Percentiles rank a stretch among this genome's conserved stretches.
These are phyloP conservation scores for Oscheius sp. DNA, from an alignment of 2,888 invertebrate species.

Conservation along the genomic window DNA sequence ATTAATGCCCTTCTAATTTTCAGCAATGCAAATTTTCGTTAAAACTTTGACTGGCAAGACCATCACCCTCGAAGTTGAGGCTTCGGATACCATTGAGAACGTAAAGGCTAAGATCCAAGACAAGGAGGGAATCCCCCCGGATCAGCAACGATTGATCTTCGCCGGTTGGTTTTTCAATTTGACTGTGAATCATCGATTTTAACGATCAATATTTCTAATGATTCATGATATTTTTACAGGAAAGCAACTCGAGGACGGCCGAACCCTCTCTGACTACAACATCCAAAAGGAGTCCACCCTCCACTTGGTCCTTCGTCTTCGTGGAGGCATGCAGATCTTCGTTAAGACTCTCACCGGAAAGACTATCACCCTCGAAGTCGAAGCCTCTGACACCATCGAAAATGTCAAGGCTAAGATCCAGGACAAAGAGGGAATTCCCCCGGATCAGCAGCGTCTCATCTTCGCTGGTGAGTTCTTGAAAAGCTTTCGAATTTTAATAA, in stretches of 20 bases:
- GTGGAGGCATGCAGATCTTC: constrained; percentile 86
- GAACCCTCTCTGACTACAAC: constrained; percentile 62
- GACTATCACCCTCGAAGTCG: constrained; percentile 76
- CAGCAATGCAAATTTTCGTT: constrained; percentile 92
- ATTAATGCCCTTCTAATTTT: too few relatives aligned
- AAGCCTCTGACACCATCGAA: constrained; percentile 4
- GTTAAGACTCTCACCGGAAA: constrained; percentile 87
- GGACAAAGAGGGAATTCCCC: background rate
- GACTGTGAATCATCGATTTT: too few relatives aligned
- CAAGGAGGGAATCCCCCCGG: constrained; percentile 56
- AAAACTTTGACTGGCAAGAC: constrained; percentile 87
- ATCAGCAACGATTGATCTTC: constrained; percentile 24
- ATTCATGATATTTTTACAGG: background rate
- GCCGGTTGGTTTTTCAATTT: background rate
- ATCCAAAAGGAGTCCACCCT: constrained; percentile 35
- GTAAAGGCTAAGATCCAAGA: constrained; percentile 56
- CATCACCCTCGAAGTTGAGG: constrained; percentile 73
- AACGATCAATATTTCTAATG: background rate
- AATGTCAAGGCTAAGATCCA: background rate
- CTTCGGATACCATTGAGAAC: constrained; percentile 54
- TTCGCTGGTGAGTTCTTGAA: too few relatives aligned
- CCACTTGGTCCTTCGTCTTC: constrained; percentile 55
- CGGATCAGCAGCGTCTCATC: background rate
- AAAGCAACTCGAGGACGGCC: constrained; percentile 74
- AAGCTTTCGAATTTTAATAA: too few relatives aligned